Conservation (phyloP, 2,113 vertebrate genomes). For the Actenoides lindsayi region DNA sequence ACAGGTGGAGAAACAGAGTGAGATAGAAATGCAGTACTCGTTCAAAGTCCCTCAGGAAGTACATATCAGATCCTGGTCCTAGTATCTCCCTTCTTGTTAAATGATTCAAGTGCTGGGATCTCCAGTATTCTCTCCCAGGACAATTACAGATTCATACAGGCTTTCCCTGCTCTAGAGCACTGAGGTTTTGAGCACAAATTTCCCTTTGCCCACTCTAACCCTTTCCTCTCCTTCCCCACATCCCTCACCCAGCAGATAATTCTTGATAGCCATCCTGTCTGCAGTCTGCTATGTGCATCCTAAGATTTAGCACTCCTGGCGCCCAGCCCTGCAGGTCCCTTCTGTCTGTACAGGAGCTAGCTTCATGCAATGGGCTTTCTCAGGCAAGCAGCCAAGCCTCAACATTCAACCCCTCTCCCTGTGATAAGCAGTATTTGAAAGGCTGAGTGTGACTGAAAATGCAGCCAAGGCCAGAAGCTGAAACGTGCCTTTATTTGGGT, state of each 20-base stretch:
- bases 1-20: background rate
- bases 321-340: background rate
- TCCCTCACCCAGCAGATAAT: background rate
- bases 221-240: background rate
- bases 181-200: background rate
- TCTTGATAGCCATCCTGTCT: background rate
- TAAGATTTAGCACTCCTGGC: conserved; percentile 40
- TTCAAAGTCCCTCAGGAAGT: background rate
- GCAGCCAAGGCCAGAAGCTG: conserved; percentile 6
- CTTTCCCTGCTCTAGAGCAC: background rate
- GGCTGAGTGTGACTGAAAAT: background rate
- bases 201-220: background rate
- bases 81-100: background rate
- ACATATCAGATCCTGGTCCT: background rate
- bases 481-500: conserved; percentile 30
- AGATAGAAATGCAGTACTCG: background rate
- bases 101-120: background rate
- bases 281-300: background rate
- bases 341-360: background rate
- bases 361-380: background rate
- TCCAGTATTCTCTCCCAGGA: background rate
- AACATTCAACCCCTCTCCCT: background rate
- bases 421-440: conserved; percentile 25
- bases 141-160: background rate
- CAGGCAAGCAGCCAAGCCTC: conserved; percentile 54